Conservation (phyloP, 1,140 invertebrate species). For the Drosophila cardini region DNA sequence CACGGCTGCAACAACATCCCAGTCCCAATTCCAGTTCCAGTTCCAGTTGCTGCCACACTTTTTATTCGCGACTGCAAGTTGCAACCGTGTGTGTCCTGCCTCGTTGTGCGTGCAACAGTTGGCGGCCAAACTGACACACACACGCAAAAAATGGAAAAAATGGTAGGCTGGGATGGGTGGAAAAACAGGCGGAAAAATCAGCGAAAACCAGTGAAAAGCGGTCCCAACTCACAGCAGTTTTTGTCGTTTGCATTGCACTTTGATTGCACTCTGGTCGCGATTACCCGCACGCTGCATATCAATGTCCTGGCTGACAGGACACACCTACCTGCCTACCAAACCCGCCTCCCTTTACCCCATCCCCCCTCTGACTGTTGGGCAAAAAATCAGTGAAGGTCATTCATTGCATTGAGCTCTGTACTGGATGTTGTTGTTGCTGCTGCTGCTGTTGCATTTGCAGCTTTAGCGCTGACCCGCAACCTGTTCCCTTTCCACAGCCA, state of each 20-base stretch:
- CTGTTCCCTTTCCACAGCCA: not conserved
- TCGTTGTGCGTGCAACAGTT: constrained; percentile 67
- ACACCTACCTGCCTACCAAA: not conserved
- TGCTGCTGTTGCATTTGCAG: constrained; percentile 21
- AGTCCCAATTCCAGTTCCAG: too few species aligned
- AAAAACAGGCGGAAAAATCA: constrained; percentile 11
- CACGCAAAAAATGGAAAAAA: constrained; percentile 36
- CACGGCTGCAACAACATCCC: constrained; percentile 4
- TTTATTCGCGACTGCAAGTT: constrained; percentile 22
- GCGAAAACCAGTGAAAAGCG: constrained; percentile 1
- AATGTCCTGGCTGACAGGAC: constrained; percentile 60
- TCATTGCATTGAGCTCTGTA: constrained; percentile 59
- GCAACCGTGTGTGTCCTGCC: constrained; percentile 40
- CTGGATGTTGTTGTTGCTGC: constrained; percentile 7
- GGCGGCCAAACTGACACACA: constrained; percentile 22
- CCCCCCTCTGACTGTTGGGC: not conserved
- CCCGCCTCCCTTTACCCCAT: not conserved
- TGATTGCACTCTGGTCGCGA: constrained; percentile 74
- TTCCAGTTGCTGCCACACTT: not conserved
- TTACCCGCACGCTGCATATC: constrained; percentile 79
- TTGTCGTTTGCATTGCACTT: constrained; percentile 65
- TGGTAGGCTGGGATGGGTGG: not conserved
- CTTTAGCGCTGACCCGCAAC: constrained; percentile 4
- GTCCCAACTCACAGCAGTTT: constrained; percentile 2
- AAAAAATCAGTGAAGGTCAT: constrained; percentile 75